Base-by-base conservation (phyloP, 2,113 vertebrate species). In the Telmatochromis brichardi region DNA sequence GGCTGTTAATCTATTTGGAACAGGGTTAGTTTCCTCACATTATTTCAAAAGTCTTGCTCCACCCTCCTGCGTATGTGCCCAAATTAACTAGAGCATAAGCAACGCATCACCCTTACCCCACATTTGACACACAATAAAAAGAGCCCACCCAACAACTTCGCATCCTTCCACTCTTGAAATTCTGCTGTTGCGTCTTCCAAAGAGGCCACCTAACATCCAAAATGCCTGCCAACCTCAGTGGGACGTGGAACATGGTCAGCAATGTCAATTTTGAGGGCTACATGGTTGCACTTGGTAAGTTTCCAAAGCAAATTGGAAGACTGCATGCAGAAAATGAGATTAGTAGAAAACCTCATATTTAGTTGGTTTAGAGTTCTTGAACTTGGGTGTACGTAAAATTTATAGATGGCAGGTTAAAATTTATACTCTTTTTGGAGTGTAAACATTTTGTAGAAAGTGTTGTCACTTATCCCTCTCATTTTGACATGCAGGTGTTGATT, bases 211-310 rank as follows among this genome's bases (percentile, higher is more conserved):
- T 6, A 83, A 85, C 86, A 14, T 88, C 86, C 57, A 86, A 33
- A 37, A 98, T 98, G 98, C 94, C 97, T 63, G 93, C 89, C 8
- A 93, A 98, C 95, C 97, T 96, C 94, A 97, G 60, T 9, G 97
- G 98, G 51, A 98, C 97, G 5, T 98, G 98, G 98, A 96, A 97
- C 90, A 94, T 98, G 5, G 80, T 95, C 93, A 97, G 96, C 88
- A 98, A 94, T 88, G 96, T 97, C 65, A 98, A 98, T 93, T 96
- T 97, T 71, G 97, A 98, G 84, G 96, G 94, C 54, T 98, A 97
- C 53, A 97, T 98, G 98, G 65, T 96, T 68, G 96, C 96, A 51
- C 93, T 98, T 84, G 97, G 98, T 98, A 94, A 93, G 97, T 87
- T 26, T 14, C 7, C 8, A 73, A 73, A 5, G 10, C 4, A 6